Conservation (phyloP, 2,888 invertebrate genomes). For the Ophonus ardosiacus region DNA sequence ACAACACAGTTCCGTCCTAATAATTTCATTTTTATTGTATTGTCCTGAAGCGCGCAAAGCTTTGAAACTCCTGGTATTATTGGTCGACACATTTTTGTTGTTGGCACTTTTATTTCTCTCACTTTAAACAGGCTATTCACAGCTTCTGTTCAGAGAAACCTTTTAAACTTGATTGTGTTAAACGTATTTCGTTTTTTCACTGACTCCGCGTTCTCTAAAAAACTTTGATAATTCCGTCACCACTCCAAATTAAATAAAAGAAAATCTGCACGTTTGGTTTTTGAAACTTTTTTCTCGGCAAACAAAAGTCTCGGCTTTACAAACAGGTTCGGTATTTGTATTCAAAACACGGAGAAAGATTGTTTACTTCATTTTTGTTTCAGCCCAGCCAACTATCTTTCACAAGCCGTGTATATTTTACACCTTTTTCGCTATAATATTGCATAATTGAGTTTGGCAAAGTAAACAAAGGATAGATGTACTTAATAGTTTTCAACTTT, state of each 20-base stretch:
- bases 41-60: too few relatives aligned
- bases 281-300: constrained; percentile 12
- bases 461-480: constrained; percentile 19
- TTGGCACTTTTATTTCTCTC: constrained; percentile 18
- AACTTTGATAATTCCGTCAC: constrained; percentile 10
- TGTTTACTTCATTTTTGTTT: constrained; percentile 14
- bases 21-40: too few relatives aligned
- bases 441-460: not conserved
- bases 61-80: not conserved
- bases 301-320: not conserved
- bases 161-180: constrained; percentile 49
- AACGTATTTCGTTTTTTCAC: constrained; percentile 1
- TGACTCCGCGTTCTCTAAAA: constrained; percentile 21
- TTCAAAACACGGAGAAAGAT: not conserved
- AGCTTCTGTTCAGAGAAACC: constrained; percentile 23
- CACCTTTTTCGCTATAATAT: constrained; percentile 11
- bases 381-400: not conserved
- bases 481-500: constrained; percentile 25
- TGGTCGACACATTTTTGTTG: constrained; percentile 5
- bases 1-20: too few relatives aligned
- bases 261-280: constrained; percentile 37
- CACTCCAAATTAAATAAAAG: constrained; percentile 28
- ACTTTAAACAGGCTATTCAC: constrained; percentile 15
- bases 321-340: constrained; percentile 16
- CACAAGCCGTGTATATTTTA: not conserved